These are phyloP conservation scores for Leucophenga varia DNA, from an alignment of 1,140 invertebrate species.

Conservation along the genomic window DNA sequence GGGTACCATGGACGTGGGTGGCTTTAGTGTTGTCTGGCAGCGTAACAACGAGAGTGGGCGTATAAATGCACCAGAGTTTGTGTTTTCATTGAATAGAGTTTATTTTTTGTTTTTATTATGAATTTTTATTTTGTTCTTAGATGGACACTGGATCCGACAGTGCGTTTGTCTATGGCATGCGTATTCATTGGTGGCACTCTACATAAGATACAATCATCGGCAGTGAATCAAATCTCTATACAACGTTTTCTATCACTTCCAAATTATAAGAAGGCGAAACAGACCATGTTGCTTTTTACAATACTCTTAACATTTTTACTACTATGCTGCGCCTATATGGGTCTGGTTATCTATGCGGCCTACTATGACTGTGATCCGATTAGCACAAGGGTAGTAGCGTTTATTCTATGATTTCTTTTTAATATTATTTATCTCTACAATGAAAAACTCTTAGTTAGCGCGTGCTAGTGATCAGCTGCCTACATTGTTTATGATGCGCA, in stretches of 20 bases:
- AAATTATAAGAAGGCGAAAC: constrained; percentile 35
- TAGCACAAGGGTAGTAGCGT: constrained; percentile 58
- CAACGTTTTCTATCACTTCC: constrained; percentile 71
- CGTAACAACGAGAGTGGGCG: constrained; percentile 72
- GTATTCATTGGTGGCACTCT: constrained; percentile 79
- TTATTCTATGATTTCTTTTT: constrained; percentile 10
- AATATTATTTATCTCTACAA: background rate
- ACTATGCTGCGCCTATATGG: constrained; percentile 69
- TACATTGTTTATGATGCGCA: constrained; percentile 78
- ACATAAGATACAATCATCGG: constrained; percentile 83
- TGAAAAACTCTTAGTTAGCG: constrained; percentile 40
- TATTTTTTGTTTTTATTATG: background rate
- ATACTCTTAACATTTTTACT: constrained; percentile 64
- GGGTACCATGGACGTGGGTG: constrained; percentile 79
- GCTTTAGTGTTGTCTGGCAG: constrained; percentile 70
- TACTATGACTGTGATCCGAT: constrained; percentile 78
- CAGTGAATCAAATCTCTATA: constrained; percentile 81
- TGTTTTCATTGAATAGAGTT: constrained; percentile 7
- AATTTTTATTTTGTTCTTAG: constrained; percentile 56
- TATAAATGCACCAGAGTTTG: constrained; percentile 76
- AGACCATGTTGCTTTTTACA: constrained; percentile 64
- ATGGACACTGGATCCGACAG: constrained; percentile 69
- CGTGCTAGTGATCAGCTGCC: constrained; percentile 73
- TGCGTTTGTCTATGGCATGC: constrained; percentile 77
- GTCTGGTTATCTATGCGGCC: constrained; percentile 76